Evolutionary conservation across 2,888 invertebrate genomes (phyloP), one percentile per base, ranked within the genome.

Genomic region (Nebria brevicollis): DNA sequence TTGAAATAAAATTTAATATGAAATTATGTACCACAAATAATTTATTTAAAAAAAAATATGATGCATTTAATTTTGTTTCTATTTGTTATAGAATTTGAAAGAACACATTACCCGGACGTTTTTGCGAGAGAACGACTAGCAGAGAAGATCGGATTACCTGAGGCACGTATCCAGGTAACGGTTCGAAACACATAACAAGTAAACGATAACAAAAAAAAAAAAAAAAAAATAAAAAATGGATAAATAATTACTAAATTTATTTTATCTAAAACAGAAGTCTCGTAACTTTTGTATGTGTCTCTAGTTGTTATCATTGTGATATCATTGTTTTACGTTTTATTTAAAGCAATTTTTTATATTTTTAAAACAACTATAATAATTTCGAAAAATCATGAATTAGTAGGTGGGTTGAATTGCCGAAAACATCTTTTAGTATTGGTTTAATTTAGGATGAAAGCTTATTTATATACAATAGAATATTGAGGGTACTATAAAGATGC

Each of bases 101-200:
- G 97, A 90, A 98, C 98, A 86, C 98, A 98, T 91, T 98, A 98
- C 90, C 98, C 98, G 84, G 98, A 98, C 91, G 98, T 98, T 85
- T 98, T 98, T 91, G 97, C 98, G 85, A 92, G 98, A 87, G 98
- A 98, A 90, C 93, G 97, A 90, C 93, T 98, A 89, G 98, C 98
- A 84, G 96, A 95, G 92, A 97, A 97, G 94, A 98, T 98, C 91
- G 96, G 96, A 93, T 95, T 98, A 91, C 98, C 97, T 91, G 98
- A 98, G 94, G 98, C 98, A 92, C 95, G 98, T 94, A 98, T 98
- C 94, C 98, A 98, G 96, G 98, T 97, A 94, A 93, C 94, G 93
- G 88, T 87, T 88, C 82, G 81, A 82, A 54, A 82, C 54, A 80
- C 64, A 81, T 81, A 81, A 81, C 76, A 81, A 81, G 77, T 77